Evolutionary conservation across 2,113 vertebrate species (phyloP).

Genomic region (Mola mola): DNA sequence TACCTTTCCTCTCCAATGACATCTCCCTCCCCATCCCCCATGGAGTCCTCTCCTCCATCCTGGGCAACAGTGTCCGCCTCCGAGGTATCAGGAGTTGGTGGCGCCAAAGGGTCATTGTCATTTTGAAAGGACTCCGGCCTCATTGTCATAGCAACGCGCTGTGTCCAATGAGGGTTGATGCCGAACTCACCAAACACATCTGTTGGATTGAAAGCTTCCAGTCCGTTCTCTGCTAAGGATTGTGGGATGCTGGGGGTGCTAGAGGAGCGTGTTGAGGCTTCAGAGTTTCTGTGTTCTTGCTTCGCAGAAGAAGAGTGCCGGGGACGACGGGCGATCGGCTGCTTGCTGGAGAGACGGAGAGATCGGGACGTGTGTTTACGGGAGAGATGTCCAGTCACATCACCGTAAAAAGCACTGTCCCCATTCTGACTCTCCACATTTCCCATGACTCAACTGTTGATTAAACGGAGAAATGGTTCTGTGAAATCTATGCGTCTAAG

Average conservation of each 20-base stretch:
- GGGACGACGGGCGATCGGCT: conserved; percentile 72
- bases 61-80: conserved; percentile 83
- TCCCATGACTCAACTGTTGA: conserved; percentile 87
- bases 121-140: conserved; percentile 91
- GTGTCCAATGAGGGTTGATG: conserved; percentile 87
- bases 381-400: conserved; percentile 85
- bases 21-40: conserved; percentile 78
- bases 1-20: conserved; percentile 76
- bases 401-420: conserved; percentile 86
- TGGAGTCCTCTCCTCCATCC: conserved; percentile 83
- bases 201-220: conserved; percentile 86
- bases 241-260: conserved; percentile 99
- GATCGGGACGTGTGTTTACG: conserved; percentile 93
- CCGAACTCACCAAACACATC: conserved; percentile 85
- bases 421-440: conserved; percentile 96
- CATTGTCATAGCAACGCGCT: conserved; percentile 87
- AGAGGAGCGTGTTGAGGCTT: conserved; percentile 93
- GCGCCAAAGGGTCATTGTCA: conserved; percentile 59
- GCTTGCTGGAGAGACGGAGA: conserved; percentile 86
- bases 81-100: conserved; percentile 81
- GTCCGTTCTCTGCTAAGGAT: conserved; percentile 90
- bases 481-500: neutral
- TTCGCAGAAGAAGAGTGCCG: conserved; percentile 89
- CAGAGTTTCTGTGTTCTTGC: conserved; percentile 86
- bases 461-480: neutral